A percentile compares a stretch with the other conserved stretches of the same genome.
Evolutionary conservation across 2,797 vertebrate species (phyloP).

Genomic region (Peromyscus nudipes): DNA sequence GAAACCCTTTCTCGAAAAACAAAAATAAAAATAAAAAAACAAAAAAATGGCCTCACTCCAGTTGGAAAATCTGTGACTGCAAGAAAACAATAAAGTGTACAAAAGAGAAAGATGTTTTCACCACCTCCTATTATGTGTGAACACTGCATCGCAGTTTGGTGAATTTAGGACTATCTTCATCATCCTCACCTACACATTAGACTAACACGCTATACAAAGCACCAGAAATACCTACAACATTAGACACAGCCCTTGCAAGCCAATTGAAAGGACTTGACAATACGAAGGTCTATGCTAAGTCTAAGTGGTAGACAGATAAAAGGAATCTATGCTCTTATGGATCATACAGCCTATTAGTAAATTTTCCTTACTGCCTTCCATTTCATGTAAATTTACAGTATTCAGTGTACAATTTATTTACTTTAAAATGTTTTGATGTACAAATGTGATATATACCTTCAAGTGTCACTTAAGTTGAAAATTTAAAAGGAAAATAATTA

Average conservation of each 20-base stretch:
- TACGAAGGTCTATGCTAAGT: too few relatives aligned
- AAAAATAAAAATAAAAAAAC: too few relatives aligned
- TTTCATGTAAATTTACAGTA: neutral
- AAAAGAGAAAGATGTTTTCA: neutral
- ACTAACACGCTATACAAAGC: neutral
- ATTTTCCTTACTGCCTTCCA: slow-evolving; percentile 26
- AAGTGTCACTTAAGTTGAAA: neutral
- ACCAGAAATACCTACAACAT: neutral
- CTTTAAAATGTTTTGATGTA: neutral
- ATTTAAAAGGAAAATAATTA: neutral
- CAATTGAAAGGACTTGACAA: neutral
- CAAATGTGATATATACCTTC: neutral
- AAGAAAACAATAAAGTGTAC: neutral
- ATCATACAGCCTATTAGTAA: neutral
- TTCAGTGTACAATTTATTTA: neutral
- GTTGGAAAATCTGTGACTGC: neutral
- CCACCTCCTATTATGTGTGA: too few relatives aligned
- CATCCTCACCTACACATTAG: neutral
- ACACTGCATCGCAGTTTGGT: neutral
- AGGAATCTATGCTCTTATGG: neutral
- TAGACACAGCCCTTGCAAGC: neutral
- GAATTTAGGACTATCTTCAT: neutral
- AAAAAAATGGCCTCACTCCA: neutral
- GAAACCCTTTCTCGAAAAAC: too few relatives aligned
- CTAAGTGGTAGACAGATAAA: neutral